Evolutionary conservation across 2,888 invertebrate genomes (phyloP).

Genomic region (Creontiades dilutus): DNA sequence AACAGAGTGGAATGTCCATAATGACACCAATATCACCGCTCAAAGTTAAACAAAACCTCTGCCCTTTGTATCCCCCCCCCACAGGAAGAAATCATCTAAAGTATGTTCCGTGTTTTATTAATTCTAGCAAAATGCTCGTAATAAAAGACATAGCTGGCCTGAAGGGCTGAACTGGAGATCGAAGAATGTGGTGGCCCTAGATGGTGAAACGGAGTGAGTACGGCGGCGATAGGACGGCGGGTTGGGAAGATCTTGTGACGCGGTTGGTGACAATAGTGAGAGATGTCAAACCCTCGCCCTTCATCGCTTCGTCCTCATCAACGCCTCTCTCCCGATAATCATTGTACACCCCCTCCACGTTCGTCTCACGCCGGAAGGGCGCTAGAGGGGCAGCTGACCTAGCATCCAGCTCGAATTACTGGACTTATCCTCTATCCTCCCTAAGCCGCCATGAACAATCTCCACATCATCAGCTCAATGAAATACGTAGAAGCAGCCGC

Average conservation of each 20-base stretch:
- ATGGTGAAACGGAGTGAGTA: background rate
- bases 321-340: conserved; percentile 7
- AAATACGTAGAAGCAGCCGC: no score
- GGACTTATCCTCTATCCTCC: background rate
- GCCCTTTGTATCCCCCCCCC: no score
- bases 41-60: no score
- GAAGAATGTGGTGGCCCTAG: background rate
- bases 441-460: background rate
- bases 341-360: background rate
- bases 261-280: conserved; percentile 8
- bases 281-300: background rate
- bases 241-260: background rate
- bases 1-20: no score
- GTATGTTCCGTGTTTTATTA: no score
- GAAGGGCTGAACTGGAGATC: background rate
- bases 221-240: background rate
- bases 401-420: conserved; percentile 35
- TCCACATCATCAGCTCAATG: background rate
- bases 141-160: no score
- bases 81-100: no score
- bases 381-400: background rate
- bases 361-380: background rate
- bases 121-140: no score
- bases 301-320: conserved; percentile 9
- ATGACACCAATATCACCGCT: no score